Percentiles rank a stretch among this genome's conserved stretches.
phyloP scores from a whole-genome alignment of 2,113 vertebrate genomes.

The Pholis gunnellus region DNA sequence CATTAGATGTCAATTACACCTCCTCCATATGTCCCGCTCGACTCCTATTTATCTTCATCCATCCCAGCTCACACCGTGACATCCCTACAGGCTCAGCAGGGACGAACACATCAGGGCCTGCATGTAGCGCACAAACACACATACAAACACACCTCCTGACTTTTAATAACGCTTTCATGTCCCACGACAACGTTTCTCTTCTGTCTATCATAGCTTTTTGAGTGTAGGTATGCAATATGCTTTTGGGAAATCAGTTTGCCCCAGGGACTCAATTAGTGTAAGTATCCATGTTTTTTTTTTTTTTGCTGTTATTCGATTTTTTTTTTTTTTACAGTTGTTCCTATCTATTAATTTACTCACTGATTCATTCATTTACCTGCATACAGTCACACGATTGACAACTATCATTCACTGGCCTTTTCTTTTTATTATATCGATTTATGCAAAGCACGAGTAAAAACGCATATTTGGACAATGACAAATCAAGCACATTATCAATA shows the following conservation, averaged over 20 bases:
- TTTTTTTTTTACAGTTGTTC: constrained; percentile 10
- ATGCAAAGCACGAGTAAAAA: background rate
- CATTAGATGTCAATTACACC: constrained; percentile 84
- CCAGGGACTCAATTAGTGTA: constrained; percentile 67
- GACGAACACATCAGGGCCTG: constrained; percentile 52
- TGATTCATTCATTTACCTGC: constrained; percentile 1
- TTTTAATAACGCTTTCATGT: constrained; percentile 68
- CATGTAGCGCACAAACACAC: constrained; percentile 47
- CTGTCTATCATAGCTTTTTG: constrained; percentile 61
- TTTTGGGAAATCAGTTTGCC: constrained; percentile 64
- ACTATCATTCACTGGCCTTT: background rate
- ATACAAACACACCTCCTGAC: constrained; percentile 45
- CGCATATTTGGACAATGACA: background rate
- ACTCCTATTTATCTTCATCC: constrained; percentile 85
- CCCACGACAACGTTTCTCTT: constrained; percentile 64
- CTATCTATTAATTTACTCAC: background rate
- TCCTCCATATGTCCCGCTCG: constrained; percentile 68
- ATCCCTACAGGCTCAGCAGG: constrained; percentile 67
- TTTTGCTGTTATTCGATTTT: constrained; percentile 14
- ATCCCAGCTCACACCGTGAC: constrained; percentile 75
- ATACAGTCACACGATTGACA: constrained; percentile 1
- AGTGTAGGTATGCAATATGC: constrained; percentile 40
- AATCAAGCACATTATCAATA: background rate
- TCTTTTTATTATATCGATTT: background rate
- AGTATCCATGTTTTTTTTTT: constrained; percentile 34